Evolutionary conservation across 2,113 vertebrate genomes (phyloP).

Genomic region (Aepyceros melampus): DNA sequence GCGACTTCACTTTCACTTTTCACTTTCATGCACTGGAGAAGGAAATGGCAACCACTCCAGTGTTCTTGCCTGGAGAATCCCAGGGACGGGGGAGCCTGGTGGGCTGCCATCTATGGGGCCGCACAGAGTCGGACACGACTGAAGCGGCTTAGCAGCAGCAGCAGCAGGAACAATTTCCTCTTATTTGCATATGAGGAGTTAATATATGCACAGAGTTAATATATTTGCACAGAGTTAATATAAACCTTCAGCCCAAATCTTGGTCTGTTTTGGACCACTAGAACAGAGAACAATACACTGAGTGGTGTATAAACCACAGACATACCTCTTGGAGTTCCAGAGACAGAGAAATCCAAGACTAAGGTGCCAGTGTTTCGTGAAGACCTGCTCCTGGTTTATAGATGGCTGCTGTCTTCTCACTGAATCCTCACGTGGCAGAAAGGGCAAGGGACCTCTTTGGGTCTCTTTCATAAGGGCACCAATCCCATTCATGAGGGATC

Average conservation of each 20-base stretch:
- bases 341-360: neutral
- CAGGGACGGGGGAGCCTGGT: no score
- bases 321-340: neutral
- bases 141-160: no score
- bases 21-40: no score
- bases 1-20: no score
- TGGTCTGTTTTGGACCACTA: neutral
- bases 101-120: no score
- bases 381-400: neutral
- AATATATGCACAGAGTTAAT: neutral
- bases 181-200: neutral
- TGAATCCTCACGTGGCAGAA: no score
- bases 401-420: neutral
- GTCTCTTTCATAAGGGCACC: neutral
- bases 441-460: neutral
- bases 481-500: neutral
- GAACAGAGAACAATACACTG: neutral
- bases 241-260: neutral
- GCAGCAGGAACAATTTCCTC: neutral
- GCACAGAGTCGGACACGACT: no score
- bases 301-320: neutral
- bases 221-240: neutral
- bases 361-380: accelerated
- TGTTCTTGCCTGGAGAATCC: no score
- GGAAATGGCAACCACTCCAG: no score